Base-by-base conservation (phyloP, 1,140 invertebrate species). In the Drosophila ambigua region DNA sequence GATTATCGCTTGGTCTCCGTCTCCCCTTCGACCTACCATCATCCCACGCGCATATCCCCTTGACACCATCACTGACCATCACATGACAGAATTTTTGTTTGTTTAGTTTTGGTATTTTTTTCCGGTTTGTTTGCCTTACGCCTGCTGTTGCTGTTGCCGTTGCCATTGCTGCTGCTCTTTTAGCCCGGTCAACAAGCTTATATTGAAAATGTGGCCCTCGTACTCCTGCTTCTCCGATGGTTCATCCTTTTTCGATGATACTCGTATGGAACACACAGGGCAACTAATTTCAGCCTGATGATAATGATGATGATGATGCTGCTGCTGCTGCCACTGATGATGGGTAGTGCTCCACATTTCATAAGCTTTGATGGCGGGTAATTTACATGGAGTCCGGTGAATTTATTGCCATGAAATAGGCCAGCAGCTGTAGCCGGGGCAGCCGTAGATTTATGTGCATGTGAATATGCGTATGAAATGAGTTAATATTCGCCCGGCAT, bases 31-130 rank as follows among this genome's bases (percentile, higher is more conserved):
- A 41, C 28, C 59, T 0, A 4, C 13, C 35, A 13, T 39, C 31
- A 11, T 35, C 31, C 31, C 11, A 1, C 9, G 31, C 13, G 35
- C 35, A 5, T 5, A 5, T 13, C 6, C 58, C 31, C 8, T 13
- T 20, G 23, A 11, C 20, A 39, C 20, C 31, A 13, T 26, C 20
- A 16, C 20, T 26, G 41, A 39, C 45, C 52, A 63, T 55, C 48
- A 44, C 44, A 65, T 51, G 61, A 44, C 49, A 39, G 31, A 78
- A 87, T 85, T 85, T 69, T 87, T 85, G 81, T 85, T 82, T 81
- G 81, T 73, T 80, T 77, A 54, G 63, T 44, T 35, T 63, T 61
- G 39, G 60, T 67, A 50, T 66, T 64, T 65, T 62, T 66, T 67
- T 52, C 60, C 55, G 23, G 55, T 2, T 5, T 57, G 54, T 57